Percentiles rank a stretch among this genome's conserved stretches.
Evolutionary conservation across 2,113 vertebrate genomes (phyloP).

Genomic region (Galbula dea): DNA sequence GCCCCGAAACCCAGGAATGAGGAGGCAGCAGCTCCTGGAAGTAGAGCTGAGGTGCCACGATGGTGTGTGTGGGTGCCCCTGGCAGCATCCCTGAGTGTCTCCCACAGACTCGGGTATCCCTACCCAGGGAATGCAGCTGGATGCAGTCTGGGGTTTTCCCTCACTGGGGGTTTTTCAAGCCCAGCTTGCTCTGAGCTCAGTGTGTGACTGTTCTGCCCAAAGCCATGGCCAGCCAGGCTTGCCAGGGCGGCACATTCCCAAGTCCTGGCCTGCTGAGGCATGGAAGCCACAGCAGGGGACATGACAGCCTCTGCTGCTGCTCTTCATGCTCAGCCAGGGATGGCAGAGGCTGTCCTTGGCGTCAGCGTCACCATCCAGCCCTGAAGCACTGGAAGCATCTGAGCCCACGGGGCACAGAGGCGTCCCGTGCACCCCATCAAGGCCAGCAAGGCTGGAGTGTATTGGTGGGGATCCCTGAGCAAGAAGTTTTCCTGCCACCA

Average conservation of each 20-base stretch:
- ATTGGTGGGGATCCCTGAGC: rapidly evolving
- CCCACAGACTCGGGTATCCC: rapidly evolving
- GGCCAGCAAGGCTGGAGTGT: rapidly evolving
- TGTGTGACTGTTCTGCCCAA: not conserved
- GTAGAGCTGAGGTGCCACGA: not conserved
- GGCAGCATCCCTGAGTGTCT: not conserved
- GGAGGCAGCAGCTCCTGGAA: not conserved
- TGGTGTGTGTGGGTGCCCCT: not conserved
- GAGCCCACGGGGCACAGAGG: rapidly evolving
- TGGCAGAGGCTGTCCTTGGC: not conserved
- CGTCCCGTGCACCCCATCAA: rapidly evolving
- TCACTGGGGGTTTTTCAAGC: not conserved
- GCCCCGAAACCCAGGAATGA: rapidly evolving
- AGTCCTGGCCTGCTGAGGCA: no score
- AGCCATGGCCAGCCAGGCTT: not conserved
- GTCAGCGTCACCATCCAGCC: not conserved
- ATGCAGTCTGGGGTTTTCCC: rapidly evolving
- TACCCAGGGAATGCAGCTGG: rapidly evolving
- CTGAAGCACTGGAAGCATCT: not conserved
- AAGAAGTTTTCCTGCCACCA: not conserved
- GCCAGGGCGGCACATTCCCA: not conserved
- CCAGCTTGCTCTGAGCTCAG: not conserved
- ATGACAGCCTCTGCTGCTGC: rapidly evolving
- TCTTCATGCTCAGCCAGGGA: rapidly evolving
- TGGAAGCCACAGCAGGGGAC: not conserved